Evolutionary conservation across 2,797 vertebrate species (phyloP), one percentile per base, ranked within the genome.

Genomic region (Centroberyx gerrardi): DNA sequence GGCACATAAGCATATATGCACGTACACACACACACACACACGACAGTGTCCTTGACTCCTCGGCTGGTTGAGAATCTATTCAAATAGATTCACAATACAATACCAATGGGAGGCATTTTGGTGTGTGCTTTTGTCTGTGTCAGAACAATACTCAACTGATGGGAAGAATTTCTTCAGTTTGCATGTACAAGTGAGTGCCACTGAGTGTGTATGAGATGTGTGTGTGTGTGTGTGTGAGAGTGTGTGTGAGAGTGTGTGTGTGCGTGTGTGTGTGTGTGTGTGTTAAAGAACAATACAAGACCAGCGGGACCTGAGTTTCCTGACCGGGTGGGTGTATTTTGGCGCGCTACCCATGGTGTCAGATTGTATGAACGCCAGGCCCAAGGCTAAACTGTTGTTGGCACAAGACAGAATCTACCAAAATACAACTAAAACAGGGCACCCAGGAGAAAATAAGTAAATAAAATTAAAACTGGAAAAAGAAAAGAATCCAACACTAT

Each of bases 61-160:
- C 29, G n/a, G 8, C 28, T 42, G 38, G 42, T 72, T 61, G 59
- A 12, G 44, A n/a, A 27, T 44, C 61, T 3, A 58, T 67, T 33
- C 46, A 74, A 53, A 22, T n/a, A 56, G 54, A 56, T n/a, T n/a
- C n/a, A n/a, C 76, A 82, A 82, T 61, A 38, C 27, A 29, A 72
- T 27, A 55, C 82, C 72, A 66, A 8, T 40, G 82, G 78, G 85
- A 87, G 52, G 36, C 68, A 63, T 59, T 28, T 36, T 1, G 49
- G 28, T 40, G 38, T 9, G 10, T 14, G 2, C 14, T 73, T 78
- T 54, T 77, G 14, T 48, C 7, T 8, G 40, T 51, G 28, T 31
- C 58, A 67, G 40, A 66, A 83, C 68, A 82, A 70, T 42, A 69
- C 33, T 59, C 17, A 18, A 49, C 61, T 15, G 15, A 2, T 31